Percentiles rank a stretch among this genome's conserved stretches.
Conservation (phyloP, 1,140 invertebrate genomes). For the Papilio polytes region DNA sequence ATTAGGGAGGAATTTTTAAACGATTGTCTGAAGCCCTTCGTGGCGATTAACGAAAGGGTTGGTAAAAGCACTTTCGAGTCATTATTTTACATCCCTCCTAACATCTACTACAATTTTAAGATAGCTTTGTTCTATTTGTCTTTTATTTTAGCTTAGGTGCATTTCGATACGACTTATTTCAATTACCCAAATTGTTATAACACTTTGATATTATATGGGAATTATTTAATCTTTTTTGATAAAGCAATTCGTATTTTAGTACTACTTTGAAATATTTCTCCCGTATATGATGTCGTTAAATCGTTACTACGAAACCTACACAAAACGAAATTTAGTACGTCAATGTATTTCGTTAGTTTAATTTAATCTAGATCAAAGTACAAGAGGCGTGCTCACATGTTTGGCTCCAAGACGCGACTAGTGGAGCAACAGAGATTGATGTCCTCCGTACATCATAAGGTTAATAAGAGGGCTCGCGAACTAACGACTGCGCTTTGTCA, state of each 20-base stretch:
- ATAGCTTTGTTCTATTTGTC: slow-evolving; percentile 32
- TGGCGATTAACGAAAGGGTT: slow-evolving; percentile 74
- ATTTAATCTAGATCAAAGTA: slow-evolving; percentile 16
- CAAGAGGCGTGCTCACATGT: slow-evolving; percentile 9
- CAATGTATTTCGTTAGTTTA: neutral
- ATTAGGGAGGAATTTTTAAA: slow-evolving; percentile 78
- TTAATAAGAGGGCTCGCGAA: slow-evolving; percentile 82
- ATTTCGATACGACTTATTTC: slow-evolving; percentile 9
- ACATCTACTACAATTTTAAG: slow-evolving; percentile 28
- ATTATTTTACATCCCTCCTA: slow-evolving; percentile 74
- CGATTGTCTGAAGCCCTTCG: slow-evolving; percentile 62
- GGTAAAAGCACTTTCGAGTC: slow-evolving; percentile 68
- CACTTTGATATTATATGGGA: neutral
- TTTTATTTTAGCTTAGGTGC: slow-evolving; percentile 7
- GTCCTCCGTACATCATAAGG: slow-evolving; percentile 81
- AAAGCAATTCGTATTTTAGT: neutral
- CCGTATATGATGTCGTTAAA: neutral
- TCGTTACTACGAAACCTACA: neutral
- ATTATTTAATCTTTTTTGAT: neutral
- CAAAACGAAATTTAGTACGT: neutral
- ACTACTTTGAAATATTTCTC: neutral
- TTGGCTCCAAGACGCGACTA: slow-evolving; percentile 24
- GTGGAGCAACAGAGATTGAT: slow-evolving; percentile 63
- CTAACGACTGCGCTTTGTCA: slow-evolving; percentile 82
- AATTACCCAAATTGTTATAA: slow-evolving; percentile 1